Evolutionary conservation across 2,888 invertebrate species (phyloP), one percentile per base, ranked within the genome.

Genomic region (Eulithis prunata): DNA sequence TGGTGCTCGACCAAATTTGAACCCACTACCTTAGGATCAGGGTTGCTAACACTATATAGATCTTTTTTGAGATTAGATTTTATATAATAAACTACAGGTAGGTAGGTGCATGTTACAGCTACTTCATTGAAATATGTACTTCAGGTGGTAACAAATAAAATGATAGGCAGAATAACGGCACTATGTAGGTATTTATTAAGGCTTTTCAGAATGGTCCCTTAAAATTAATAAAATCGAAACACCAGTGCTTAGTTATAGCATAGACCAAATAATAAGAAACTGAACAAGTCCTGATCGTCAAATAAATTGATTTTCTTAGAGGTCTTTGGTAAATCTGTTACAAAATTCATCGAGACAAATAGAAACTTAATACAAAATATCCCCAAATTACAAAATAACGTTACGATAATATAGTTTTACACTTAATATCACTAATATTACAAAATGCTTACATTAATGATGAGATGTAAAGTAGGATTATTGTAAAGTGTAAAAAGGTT

Each of bases 351-450:
- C 64, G 72, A 70, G 64, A 66, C 70, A 68, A 72, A 69, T 71
- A 63, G 53, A 66, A 70, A 71, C 70, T 71, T 62, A 69, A 68
- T 68, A 66, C 57, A 71, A 72, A 71, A 71, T 71, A 72, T 73
- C 67, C 73, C 78, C 71, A 68, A 73, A 75, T 70, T 70, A 71
- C 72, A 62, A 64, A 72, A 71, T 77, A 80, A 79, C 73, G 78
- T 77, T 78, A 78, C 69, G 75, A 78, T 76, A 78, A 82, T 78
- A 70, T 81, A 81, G 81, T 79, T 85, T 82, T 86, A 87, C 80
- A 86, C 79, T 79, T 89, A 89, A 88, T 89, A 89, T 89, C 89
- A 88, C 87, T 84, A 83, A 83, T 81, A 81, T 82, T 78, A 79
- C 75, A 82, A 80, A 83, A 78, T 79, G 82, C 69, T 75, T 79